Conservation (phyloP, 1,140 invertebrate genomes). For the Pteromalus puparum region DNA sequence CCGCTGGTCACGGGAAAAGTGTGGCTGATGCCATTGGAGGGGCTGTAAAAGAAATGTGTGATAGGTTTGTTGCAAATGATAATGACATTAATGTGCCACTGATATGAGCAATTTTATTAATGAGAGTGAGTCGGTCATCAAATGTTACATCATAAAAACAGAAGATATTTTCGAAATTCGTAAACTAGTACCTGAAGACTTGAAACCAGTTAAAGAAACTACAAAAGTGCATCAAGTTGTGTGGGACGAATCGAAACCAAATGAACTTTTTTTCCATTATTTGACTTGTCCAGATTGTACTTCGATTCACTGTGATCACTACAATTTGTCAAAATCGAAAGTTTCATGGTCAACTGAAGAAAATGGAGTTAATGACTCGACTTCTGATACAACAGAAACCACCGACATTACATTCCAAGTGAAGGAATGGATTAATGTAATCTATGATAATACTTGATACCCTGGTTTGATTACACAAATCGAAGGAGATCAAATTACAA, state of each 20-base stretch:
- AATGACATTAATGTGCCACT: constrained; percentile 58
- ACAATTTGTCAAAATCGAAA: background rate
- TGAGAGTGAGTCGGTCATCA: constrained; percentile 38
- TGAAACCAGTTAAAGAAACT: constrained; percentile 47
- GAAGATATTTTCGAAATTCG: constrained; percentile 43
- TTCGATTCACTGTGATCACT: background rate
- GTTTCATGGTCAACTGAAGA: too few relatives aligned
- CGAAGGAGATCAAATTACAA: background rate
- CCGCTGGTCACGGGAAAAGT: constrained; percentile 72
- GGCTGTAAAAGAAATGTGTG: constrained; percentile 66
- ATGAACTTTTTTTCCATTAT: constrained; percentile 4
- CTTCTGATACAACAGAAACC: constrained; percentile 2
- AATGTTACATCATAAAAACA: constrained; percentile 45
- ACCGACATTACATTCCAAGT: background rate
- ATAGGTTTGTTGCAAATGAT: constrained; percentile 63
- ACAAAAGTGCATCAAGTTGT: constrained; percentile 48
- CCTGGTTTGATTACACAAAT: background rate
- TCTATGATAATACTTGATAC: background rate
- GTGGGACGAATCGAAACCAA: constrained; percentile 37
- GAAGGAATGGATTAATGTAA: background rate
- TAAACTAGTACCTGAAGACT: constrained; percentile 35
- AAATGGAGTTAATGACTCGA: background rate
- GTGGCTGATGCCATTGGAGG: constrained; percentile 71
- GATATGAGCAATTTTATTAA: constrained; percentile 45
- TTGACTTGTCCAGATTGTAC: constrained; percentile 2